Conservation (phyloP, 2,888 invertebrate genomes). For the Andrena bucephala region DNA sequence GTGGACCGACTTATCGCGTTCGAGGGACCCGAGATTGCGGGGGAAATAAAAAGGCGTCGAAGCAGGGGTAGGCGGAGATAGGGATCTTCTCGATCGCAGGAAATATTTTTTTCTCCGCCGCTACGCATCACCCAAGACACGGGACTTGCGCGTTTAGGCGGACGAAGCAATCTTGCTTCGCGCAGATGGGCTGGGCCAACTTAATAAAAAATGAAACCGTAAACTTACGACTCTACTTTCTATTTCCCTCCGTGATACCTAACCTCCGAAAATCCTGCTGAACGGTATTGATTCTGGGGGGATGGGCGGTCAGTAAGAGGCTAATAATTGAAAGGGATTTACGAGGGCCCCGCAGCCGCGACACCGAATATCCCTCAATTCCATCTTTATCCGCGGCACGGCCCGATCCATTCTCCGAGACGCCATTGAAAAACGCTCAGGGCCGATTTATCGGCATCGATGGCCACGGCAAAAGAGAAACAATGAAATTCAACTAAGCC, state of each 20-base stretch:
- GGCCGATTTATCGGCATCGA: constrained; percentile 65
- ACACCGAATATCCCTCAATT: constrained; percentile 10
- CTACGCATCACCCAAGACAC: not conserved
- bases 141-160: constrained; percentile 14
- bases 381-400: constrained; percentile 34
- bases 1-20: constrained; percentile 68
- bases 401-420: constrained; percentile 50
- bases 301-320: constrained; percentile 7
- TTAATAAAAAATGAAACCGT: no score
- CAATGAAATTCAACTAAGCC: constrained; percentile 76
- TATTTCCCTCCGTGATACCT: no score
- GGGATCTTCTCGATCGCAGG: constrained; percentile 2
- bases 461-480: constrained; percentile 65
- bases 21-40: constrained; percentile 52
- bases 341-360: constrained; percentile 15
- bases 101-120: constrained; percentile 54
- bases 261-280: no score
- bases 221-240: no score
- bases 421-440: constrained; percentile 61
- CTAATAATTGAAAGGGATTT: constrained; percentile 48
- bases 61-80: not conserved
- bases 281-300: no score
- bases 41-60: constrained; percentile 40
- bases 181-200: not conserved
- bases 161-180: constrained; percentile 19